A percentile compares a stretch with the other conserved stretches of the same genome.
Evolutionary conservation across 1,140 invertebrate genomes (phyloP).

Genomic region (Dreissena rostriformis): DNA sequence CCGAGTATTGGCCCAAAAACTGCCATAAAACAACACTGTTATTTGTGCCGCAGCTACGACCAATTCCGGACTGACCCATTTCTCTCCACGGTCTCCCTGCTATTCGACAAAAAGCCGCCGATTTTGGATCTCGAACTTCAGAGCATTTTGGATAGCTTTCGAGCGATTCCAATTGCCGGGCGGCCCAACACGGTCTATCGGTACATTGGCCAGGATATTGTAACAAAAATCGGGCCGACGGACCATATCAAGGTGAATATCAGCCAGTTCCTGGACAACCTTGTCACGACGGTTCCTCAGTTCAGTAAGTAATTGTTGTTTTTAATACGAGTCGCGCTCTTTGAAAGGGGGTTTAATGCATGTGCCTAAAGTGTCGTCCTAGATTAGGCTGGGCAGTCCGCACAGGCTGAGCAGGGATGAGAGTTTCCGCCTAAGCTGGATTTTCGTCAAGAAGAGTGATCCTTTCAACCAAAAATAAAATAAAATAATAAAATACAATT

Average conservation of each 20-base stretch:
- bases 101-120: neutral
- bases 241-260: slow-evolving; percentile 5
- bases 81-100: neutral
- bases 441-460: no score
- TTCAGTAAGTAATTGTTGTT: neutral
- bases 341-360: no score
- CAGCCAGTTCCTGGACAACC: neutral
- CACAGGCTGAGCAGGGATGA: no score
- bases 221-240: neutral
- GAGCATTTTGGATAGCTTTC: neutral
- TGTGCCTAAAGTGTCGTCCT: no score
- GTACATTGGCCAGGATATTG: neutral
- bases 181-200: neutral
- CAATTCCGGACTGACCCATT: neutral
- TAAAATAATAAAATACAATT: no score
- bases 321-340: no score
- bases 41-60: neutral
- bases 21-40: no score
- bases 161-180: neutral
- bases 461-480: no score
- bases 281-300: neutral
- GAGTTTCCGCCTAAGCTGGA: no score
- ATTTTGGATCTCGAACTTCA: neutral
- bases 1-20: no score
- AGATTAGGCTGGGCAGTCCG: no score